phyloP scores from a whole-genome alignment of 1,140 invertebrate species.

The Drosophila setifemur region DNA sequence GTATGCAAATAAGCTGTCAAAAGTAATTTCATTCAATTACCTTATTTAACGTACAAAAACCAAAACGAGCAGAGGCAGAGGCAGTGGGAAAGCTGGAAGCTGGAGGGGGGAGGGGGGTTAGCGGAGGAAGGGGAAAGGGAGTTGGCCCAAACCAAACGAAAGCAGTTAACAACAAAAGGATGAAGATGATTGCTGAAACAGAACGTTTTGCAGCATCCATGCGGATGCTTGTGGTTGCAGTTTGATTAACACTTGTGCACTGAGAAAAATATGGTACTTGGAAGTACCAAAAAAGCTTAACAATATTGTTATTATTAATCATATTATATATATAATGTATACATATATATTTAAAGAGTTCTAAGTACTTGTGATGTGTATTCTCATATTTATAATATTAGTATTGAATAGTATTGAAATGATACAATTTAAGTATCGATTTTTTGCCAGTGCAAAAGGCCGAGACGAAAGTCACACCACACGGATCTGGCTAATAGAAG shows the following conservation, averaged over 20 bases:
- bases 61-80: constrained; percentile 18
- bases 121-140: neutral
- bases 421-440: too few relatives aligned
- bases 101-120: neutral
- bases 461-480: constrained; percentile 10
- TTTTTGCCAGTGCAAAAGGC: neutral
- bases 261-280: neutral
- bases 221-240: constrained; percentile 46
- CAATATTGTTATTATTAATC: too few relatives aligned
- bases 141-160: constrained; percentile 21
- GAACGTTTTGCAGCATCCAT: constrained; percentile 3
- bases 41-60: constrained; percentile 71
- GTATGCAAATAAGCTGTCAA: constrained; percentile 81
- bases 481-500: constrained; percentile 51
- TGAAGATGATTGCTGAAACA: constrained; percentile 37
- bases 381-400: too few relatives aligned
- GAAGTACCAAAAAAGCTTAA: too few relatives aligned
- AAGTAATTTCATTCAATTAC: constrained; percentile 81
- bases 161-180: constrained; percentile 37
- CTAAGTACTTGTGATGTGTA: too few relatives aligned
- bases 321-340: too few relatives aligned
- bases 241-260: constrained; percentile 39
- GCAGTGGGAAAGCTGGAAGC: too few relatives aligned
- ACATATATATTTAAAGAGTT: too few relatives aligned
- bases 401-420: too few relatives aligned